phyloP scores from a whole-genome alignment of 2,113 vertebrate genomes.

The Cacatua alba region DNA sequence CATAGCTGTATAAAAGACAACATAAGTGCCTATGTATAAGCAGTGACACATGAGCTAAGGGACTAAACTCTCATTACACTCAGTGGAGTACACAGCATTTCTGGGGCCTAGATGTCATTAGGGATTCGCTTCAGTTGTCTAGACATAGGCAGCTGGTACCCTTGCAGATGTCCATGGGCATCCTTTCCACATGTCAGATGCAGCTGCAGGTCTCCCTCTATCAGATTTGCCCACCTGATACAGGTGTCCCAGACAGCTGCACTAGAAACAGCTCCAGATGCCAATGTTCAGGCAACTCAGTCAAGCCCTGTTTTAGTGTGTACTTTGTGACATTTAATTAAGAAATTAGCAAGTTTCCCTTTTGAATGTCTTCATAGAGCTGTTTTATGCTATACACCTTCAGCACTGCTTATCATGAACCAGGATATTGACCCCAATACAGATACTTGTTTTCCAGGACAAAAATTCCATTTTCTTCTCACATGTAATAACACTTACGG shows the following conservation, averaged over 20 bases:
- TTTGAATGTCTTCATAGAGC: not conserved
- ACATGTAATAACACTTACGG: not conserved
- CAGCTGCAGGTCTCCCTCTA: not conserved
- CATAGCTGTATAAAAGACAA: not conserved
- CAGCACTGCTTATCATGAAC: not conserved
- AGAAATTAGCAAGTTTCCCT: not conserved
- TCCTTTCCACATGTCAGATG: not conserved
- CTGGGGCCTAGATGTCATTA: not conserved
- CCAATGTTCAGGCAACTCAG: not conserved
- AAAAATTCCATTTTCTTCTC: not conserved
- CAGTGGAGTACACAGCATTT: not conserved
- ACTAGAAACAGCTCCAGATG: not conserved
- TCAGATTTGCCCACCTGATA: not conserved
- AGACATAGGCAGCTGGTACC: not conserved
- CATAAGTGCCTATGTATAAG: rapidly evolving
- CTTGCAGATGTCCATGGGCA: not conserved
- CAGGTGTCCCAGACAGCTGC: rapidly evolving
- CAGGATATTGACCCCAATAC: not conserved
- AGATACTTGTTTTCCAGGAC: not conserved
- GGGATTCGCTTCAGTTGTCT: not conserved
- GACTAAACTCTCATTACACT: not conserved
- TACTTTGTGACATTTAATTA: not conserved
- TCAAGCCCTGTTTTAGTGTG: not conserved
- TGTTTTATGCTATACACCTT: not conserved
- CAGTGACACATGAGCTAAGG: not conserved